Evolutionary conservation across 64 coral and sea anemone species (phyloP).

Genomic region (Montipora sp.): DNA sequence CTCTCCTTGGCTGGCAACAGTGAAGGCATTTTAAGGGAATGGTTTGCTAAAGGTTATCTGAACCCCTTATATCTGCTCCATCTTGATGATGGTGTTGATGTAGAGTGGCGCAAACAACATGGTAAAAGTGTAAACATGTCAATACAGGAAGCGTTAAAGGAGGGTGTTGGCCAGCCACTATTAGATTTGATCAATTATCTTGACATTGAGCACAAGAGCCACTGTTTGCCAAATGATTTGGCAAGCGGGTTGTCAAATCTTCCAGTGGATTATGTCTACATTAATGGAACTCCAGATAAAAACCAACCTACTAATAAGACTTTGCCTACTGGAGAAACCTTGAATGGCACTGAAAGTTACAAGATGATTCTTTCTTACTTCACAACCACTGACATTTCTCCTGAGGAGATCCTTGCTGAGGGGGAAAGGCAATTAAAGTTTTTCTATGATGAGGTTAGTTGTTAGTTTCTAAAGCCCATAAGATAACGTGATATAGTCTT

Average conservation of each 20-base stretch:
- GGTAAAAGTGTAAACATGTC: slow-evolving; percentile 75
- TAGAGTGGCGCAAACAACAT: slow-evolving; percentile 55
- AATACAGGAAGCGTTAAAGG: slow-evolving; percentile 57
- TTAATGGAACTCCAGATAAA: slow-evolving; percentile 54
- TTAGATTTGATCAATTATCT: slow-evolving; percentile 80
- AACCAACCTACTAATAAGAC: slow-evolving; percentile 65
- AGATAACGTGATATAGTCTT: no score
- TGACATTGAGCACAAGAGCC: slow-evolving; percentile 75
- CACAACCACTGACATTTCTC: slow-evolving; percentile 88
- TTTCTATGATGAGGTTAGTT: slow-evolving; percentile 76
- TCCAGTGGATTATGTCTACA: slow-evolving; percentile 75
- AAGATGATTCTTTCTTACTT: slow-evolving; percentile 83
- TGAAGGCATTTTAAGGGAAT: slow-evolving; percentile 55
- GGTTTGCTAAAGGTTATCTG: slow-evolving; percentile 61
- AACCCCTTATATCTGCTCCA: slow-evolving; percentile 25
- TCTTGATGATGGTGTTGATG: slow-evolving; percentile 64
- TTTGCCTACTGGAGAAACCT: slow-evolving; percentile 75
- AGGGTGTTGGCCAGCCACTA: slow-evolving; percentile 79
- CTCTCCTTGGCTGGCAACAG: slow-evolving; percentile 38
- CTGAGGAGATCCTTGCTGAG: slow-evolving; percentile 75
- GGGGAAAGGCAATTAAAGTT: slow-evolving; percentile 72
- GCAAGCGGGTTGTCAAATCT: slow-evolving; percentile 63
- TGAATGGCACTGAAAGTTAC: slow-evolving; percentile 85
- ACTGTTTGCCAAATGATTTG: slow-evolving; percentile 62
- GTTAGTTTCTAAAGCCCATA: no score